Conservation (phyloP, 2,797 vertebrate genomes). For the Gallinago solitaria region DNA sequence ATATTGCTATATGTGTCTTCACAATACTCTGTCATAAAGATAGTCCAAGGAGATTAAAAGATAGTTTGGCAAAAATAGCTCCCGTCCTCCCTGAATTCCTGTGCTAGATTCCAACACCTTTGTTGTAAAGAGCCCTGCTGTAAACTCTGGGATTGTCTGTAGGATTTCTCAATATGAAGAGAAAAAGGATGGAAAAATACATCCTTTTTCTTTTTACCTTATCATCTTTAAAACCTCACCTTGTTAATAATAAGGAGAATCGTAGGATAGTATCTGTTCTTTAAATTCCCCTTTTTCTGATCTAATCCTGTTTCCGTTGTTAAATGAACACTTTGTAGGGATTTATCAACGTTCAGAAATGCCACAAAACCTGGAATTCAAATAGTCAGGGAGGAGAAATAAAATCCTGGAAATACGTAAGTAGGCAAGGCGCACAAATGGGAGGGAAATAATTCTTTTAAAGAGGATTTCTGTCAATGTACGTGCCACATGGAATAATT, state of each 20-base stretch:
- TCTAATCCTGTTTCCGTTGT: not conserved
- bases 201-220: not conserved
- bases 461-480: not conserved
- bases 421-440: not conserved
- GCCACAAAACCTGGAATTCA: not conserved
- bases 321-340: not conserved
- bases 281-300: not conserved
- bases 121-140: not conserved
- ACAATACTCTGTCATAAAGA: slow-evolving; percentile 7
- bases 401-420: slow-evolving; percentile 8
- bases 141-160: not conserved
- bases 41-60: slow-evolving; percentile 11
- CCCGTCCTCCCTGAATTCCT: slow-evolving; percentile 5
- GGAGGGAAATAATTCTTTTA: not conserved
- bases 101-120: not conserved
- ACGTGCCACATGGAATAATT: not conserved
- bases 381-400: not conserved
- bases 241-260: not conserved
- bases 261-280: not conserved
- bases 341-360: not conserved
- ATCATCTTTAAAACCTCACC: not conserved
- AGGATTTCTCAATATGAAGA: not conserved
- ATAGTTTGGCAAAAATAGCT: slow-evolving; percentile 25
- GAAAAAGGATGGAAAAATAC: not conserved
- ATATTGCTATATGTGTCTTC: not conserved